phyloP scores from a whole-genome alignment of 2,888 invertebrate genomes.

The Dusona sp. region DNA sequence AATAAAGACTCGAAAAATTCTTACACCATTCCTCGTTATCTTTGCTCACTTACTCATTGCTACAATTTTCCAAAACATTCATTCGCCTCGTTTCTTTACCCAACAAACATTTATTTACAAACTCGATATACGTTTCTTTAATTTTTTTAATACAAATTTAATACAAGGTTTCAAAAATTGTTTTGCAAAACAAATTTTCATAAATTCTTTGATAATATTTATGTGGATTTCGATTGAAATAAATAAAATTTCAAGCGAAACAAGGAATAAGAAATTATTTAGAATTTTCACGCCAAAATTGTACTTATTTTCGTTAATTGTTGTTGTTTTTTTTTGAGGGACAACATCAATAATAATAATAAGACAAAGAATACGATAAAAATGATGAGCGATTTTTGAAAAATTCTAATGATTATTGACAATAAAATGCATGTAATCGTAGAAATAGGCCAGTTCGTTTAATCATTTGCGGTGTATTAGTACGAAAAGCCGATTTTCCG shows the following conservation, averaged over 20 bases:
- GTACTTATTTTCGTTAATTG: not conserved
- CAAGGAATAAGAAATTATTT: not conserved
- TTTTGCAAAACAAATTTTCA: too few relatives aligned
- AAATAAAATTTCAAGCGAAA: not conserved
- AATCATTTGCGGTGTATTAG: slow-evolving; percentile 20
- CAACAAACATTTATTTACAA: too few relatives aligned
- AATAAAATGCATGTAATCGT: not conserved
- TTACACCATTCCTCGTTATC: not conserved
- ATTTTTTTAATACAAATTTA: not conserved
- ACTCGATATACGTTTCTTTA: not conserved
- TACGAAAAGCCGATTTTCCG: slow-evolving; percentile 29
- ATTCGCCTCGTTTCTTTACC: not conserved
- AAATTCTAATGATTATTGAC: not conserved
- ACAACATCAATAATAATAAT: too few relatives aligned
- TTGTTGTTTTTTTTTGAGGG: not conserved
- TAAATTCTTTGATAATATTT: too few relatives aligned
- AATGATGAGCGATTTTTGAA: not conserved
- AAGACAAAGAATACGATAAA: not conserved
- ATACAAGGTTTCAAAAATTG: too few relatives aligned
- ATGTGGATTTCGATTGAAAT: too few relatives aligned
- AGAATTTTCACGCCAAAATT: not conserved
- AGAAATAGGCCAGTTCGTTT: not conserved
- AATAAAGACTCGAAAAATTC: not conserved
- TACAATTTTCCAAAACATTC: not conserved
- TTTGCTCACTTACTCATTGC: not conserved